Evolutionary conservation across 53 echinoderm and acorn worm genomes (phyloP).

Genomic region (Apostichopus leukothele): DNA sequence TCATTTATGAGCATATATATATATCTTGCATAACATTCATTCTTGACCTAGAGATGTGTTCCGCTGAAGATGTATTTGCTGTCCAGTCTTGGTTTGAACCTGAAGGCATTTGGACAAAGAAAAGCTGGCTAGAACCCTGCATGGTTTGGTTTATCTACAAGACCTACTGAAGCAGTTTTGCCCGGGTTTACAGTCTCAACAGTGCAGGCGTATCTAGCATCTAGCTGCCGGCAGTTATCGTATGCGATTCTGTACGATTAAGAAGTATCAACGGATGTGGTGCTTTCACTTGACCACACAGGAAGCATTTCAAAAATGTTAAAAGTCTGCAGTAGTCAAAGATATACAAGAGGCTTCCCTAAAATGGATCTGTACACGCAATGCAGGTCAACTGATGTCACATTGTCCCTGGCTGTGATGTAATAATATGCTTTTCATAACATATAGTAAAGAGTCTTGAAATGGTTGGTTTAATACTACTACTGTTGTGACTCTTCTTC

Average conservation of each 20-base stretch:
- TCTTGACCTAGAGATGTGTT: background rate
- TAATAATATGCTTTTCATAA: no score
- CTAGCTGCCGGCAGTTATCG: no score
- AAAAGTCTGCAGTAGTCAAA: background rate
- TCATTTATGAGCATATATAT: background rate
- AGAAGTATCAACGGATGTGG: constrained; percentile 8
- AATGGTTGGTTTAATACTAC: no score
- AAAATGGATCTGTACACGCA: background rate
- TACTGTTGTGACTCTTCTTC: no score
- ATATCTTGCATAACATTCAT: background rate
- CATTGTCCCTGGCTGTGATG: background rate
- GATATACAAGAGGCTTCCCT: background rate
- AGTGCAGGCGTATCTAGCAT: no score
- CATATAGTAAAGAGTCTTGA: no score
- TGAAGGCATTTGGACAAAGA: no score
- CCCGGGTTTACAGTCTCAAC: no score
- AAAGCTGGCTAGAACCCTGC: background rate
- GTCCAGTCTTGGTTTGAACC: background rate
- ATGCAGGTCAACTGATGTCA: background rate
- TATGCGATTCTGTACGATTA: no score
- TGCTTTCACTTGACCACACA: constrained; percentile 8
- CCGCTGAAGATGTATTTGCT: background rate
- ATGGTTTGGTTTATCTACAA: background rate
- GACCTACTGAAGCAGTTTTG: background rate
- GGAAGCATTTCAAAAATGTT: constrained; percentile 19